Base-by-base conservation (phyloP, 1,140 invertebrate species). In the Trissolcus basalis region DNA sequence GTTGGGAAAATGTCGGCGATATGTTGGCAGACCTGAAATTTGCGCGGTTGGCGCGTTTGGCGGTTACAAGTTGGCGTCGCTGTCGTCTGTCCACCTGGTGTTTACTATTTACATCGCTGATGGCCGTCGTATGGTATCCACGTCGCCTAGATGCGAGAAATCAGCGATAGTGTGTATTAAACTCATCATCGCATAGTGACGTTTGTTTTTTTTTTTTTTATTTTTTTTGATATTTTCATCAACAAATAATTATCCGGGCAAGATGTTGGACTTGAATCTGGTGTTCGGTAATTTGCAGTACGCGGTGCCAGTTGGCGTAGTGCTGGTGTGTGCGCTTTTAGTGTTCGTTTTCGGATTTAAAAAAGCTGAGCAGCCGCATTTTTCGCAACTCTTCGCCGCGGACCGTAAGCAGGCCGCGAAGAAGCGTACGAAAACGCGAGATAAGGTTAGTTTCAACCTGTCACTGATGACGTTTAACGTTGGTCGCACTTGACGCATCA, bases 301-400 rank as follows among this genome's bases (percentile, higher is more conserved):
- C 76, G 90, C 90, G 59, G 14, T 92, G 72, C 92, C 91, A 77
- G 92, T 93, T 59, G 91, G 90, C 63, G 88, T 92, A 83, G 92
- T 92, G 75, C 88, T 93, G 78, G 83, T 93, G 76, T 90, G 89
- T 71, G 92, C 91, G 64, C 87, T 93, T 54, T 86, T 93, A 60
- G 91, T 93, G 76, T 94, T 93, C 87, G 90, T 89, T 55, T 93
- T 93, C 83, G 92, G 93, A 56, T 93, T 94, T 85, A 92, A 92
- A 86, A 90, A 92, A 72, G 90, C 92, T 50, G 91, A 93, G 83
- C 92, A 93, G 85, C 93, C 93, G 77, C 91, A 91, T 74, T 93
- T 93, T 80, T 91, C 92, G 78, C 92, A 93, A 81, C 86, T 93
- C 35, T 81, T 89, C 45, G 86, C 86, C 65, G 91, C 91, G 74